phyloP scores from a whole-genome alignment of 1,140 invertebrate species.

The Pemphigus obesinymphae region DNA sequence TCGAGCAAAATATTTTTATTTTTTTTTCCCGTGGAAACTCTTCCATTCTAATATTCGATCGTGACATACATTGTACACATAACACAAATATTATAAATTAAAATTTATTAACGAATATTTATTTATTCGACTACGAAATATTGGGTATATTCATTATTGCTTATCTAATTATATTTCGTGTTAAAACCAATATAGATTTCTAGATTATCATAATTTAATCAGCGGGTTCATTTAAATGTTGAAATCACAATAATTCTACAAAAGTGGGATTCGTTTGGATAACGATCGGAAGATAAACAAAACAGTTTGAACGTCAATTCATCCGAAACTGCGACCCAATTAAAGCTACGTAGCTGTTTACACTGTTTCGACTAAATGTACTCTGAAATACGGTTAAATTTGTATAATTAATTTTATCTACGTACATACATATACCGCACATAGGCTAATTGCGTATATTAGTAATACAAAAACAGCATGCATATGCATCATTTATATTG shows the following conservation, averaged over 20 bases:
- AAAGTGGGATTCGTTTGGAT: constrained; percentile 18
- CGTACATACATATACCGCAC: background rate
- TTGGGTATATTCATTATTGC: too few species aligned
- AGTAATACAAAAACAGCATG: background rate
- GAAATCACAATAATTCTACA: background rate
- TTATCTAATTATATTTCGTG: background rate
- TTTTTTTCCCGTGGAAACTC: too few species aligned
- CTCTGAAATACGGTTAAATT: constrained; percentile 9
- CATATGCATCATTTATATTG: too few species aligned
- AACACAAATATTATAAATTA: too few species aligned
- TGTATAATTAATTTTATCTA: constrained; percentile 22
- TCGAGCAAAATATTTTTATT: too few species aligned
- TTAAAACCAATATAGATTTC: constrained; percentile 3
- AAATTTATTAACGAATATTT: too few species aligned
- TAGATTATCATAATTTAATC: background rate
- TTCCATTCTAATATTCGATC: too few species aligned
- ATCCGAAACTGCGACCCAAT: constrained; percentile 35
- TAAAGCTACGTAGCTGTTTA: background rate
- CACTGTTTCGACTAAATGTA: background rate
- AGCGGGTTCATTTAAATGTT: constrained; percentile 4
- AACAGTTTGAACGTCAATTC: constrained; percentile 6
- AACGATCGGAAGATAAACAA: constrained; percentile 33
- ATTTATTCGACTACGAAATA: too few species aligned
- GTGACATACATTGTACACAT: too few species aligned
- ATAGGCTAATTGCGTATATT: constrained; percentile 8